A percentile compares a stretch with the other conserved stretches of the same genome.
These are phyloP conservation scores for Motacilla alba DNA, from an alignment of 2,113 vertebrate genomes.

Conservation along the genomic window DNA sequence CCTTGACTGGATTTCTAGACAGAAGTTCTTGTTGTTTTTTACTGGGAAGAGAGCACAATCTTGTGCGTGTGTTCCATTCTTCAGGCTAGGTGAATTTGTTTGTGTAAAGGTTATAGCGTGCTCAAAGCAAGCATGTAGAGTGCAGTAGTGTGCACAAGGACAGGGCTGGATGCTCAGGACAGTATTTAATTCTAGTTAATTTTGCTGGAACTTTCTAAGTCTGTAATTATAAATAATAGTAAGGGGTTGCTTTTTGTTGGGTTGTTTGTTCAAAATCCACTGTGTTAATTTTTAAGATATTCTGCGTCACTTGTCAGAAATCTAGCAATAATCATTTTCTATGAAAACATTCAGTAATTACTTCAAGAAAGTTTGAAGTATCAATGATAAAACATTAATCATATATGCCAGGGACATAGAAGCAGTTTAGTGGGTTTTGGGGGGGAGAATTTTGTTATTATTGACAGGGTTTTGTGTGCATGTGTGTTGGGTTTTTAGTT, in stretches of 20 bases:
- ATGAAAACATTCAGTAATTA: not conserved
- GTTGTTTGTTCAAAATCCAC: not conserved
- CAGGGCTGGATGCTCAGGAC: not conserved
- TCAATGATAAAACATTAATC: not conserved
- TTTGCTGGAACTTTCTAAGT: not conserved
- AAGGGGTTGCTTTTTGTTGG: rapidly evolving
- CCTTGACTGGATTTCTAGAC: not conserved
- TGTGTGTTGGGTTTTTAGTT: not conserved
- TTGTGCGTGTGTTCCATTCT: rapidly evolving
- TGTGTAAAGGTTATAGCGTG: not conserved
- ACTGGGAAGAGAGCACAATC: not conserved
- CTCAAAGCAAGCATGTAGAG: not conserved
- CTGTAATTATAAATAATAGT: not conserved
- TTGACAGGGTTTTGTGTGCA: not conserved
- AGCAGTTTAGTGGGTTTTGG: not conserved
- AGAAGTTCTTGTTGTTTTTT: not conserved
- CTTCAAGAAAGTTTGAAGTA: not conserved
- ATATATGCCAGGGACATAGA: not conserved
- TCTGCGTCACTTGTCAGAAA: not conserved
- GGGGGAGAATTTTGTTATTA: not conserved
- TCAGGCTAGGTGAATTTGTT: not conserved
- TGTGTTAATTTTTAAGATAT: not conserved
- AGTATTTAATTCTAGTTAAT: not conserved
- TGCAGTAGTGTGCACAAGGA: rapidly evolving
- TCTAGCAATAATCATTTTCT: not conserved